These are phyloP conservation scores for Lasioglossum leucozonium DNA, from an alignment of 2,888 invertebrate genomes.

Conservation along the genomic window DNA sequence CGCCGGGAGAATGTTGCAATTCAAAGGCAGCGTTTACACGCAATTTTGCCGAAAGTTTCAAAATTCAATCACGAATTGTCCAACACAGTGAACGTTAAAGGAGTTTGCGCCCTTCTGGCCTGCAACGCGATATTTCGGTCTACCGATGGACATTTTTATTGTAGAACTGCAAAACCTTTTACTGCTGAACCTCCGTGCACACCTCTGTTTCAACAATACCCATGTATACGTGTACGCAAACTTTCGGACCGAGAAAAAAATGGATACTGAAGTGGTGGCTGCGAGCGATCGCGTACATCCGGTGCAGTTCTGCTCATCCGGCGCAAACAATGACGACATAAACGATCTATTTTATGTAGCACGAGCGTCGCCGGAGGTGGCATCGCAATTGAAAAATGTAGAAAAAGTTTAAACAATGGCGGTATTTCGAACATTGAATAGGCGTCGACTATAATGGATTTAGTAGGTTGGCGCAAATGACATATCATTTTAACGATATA, in stretches of 20 bases:
- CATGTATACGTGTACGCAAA: background rate
- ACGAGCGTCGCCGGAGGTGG: background rate
- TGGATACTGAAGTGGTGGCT: background rate
- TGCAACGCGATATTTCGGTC: background rate
- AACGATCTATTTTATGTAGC: background rate
- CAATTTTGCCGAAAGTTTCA: conserved; percentile 1
- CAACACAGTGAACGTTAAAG: background rate
- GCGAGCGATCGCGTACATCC: background rate
- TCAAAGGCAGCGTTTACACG: conserved; percentile 3
- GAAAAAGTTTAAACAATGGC: background rate
- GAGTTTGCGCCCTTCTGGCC: background rate
- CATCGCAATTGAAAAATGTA: background rate
- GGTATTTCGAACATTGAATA: background rate
- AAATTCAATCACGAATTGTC: conserved; percentile 8
- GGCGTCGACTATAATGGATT: background rate
- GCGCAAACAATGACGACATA: background rate
- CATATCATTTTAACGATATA: too few species aligned
- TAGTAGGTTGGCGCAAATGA: too few species aligned
- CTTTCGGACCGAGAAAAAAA: background rate
- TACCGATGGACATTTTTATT: background rate
- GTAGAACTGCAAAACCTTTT: background rate
- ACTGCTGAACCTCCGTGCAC: background rate
- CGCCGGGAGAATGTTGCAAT: conserved; percentile 5
- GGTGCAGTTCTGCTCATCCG: background rate
- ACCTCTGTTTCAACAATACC: background rate